Evolutionary conservation across 1,140 invertebrate species (phyloP), one percentile per base, ranked within the genome.

Genomic region (Ditylenchus dipsaci): DNA sequence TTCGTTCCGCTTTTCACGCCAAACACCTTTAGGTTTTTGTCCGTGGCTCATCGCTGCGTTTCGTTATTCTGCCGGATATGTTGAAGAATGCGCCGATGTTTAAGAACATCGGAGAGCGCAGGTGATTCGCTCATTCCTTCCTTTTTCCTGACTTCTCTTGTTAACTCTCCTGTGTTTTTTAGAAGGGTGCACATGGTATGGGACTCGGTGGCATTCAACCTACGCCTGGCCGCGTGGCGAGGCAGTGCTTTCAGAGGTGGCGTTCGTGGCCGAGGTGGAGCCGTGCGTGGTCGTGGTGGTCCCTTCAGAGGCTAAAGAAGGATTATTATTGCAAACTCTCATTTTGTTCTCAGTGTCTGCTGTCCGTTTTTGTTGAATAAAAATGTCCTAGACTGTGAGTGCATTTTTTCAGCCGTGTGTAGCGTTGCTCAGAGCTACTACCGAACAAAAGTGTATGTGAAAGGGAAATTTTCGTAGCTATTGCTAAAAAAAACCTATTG

Each of bases 1-100:
- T 3, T 38, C 3, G 11, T 5, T 5, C 3, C 33, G 3, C 11
- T 38, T 38, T 5, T 38, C 33, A 5, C 33, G 11, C 11, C 11
- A 3, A 38, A 38, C 3, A 5, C 11, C 11, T 38, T 38, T 38
- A 38, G 33, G 33, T 98, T 21, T 99, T 95, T 80, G 96, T 99
- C 69, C 88, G 96, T 73, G 96, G 96, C 23, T 97, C 93, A 9
- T 71, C 78, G 67, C 95, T 99, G 69, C 87, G 95, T 26, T 98
- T 97, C 84, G 86, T 99, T n/a, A 97, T 99, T 85, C 84, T 99
- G 77, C 96, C 96, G 0, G 96, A 99, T 84, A 99, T 99, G 95
- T 86, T 99, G 68, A 98, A 98, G 85, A 98, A 99, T 87, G 95
- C 96, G 0, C 96, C 95, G 0, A 98, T 99, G 95, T 98, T 99